These are phyloP conservation scores for Trogon surrucura DNA, from an alignment of 2,113 vertebrate species.

Conservation along the genomic window DNA sequence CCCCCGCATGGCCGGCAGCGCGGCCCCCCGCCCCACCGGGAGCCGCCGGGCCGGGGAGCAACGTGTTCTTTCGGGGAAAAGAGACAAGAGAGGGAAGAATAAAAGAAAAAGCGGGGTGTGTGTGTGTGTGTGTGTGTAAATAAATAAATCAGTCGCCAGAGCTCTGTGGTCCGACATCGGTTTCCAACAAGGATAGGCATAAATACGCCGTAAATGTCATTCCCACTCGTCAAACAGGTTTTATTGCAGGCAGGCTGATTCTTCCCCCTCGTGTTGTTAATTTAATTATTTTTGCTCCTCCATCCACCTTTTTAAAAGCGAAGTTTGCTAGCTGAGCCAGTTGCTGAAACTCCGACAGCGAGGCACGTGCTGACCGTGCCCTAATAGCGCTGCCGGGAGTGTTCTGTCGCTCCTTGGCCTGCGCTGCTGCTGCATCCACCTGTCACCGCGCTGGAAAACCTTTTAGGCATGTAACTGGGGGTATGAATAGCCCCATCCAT, in stretches of 20 bases:
- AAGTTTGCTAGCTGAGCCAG: not conserved
- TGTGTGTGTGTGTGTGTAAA: too few relatives aligned
- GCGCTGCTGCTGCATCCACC: not conserved
- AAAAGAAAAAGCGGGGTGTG: too few relatives aligned
- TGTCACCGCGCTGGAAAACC: fast-evolving
- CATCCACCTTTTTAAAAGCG: not conserved
- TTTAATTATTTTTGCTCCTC: not conserved
- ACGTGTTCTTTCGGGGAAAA: too few relatives aligned
- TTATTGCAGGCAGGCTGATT: not conserved
- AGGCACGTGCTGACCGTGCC: fast-evolving
- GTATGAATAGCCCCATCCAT: fast-evolving
- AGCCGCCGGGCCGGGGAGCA: too few relatives aligned
- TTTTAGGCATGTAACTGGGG: not conserved
- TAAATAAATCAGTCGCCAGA: not conserved
- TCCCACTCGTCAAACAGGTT: not conserved
- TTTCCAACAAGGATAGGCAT: not conserved
- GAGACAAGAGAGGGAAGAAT: too few relatives aligned
- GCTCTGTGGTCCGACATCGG: too few relatives aligned
- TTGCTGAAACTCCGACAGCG: too few relatives aligned
- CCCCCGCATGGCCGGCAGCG: too few relatives aligned
- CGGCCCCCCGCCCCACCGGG: not conserved
- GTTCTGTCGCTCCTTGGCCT: not conserved
- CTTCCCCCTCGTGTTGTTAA: fast-evolving
- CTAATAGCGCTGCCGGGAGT: not conserved
- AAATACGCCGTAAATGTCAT: not conserved